Base-by-base conservation (phyloP, 1,140 invertebrate species). In the Tetragonula clypearis region DNA sequence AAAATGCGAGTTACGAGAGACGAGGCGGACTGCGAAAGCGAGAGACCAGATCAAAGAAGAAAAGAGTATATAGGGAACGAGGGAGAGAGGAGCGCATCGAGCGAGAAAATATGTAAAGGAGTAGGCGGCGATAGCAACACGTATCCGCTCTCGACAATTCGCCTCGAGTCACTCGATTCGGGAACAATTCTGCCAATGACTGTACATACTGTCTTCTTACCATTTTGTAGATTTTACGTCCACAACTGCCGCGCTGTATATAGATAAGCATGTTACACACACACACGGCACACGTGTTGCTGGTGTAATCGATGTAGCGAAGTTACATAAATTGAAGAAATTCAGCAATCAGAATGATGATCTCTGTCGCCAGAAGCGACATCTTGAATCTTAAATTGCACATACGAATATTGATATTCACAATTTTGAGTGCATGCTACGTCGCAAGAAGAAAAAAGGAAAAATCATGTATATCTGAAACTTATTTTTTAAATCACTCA, bases 141-240 rank as follows among this genome's bases (percentile, higher is more conserved):
- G 19, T 74, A 74, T 65, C 69, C 82, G 74, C 82, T 76, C 62
- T 74, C 68, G 84, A 62, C 26, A 82, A 79, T 86, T 72, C 84
- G 86, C 66, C 78, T 90, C 86, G 75, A 30, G 60, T 90, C 82
- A 69, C 87, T 88, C 75, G 84, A 68, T 88, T 90, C 82, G 88
- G 84, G 87, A 90, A 90, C 84, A 86, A 90, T 90, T 83, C 86
- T 90, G 84, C 88, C 88, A 92, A 91, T 91, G 90, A 91, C 87
- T 92, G 90, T 91, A 90, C 79, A 90, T 91, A 91, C 76, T 84
- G 79, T 91, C 90, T 85, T 86, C 87, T 79, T 79, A 90, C 71
- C 30, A 80, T 90, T 90, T 91, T 85, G 82, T 90, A 90, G 84
- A 76, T 87, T 91, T 86, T 87, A 88, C 86, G 84, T 83, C 72